phyloP scores from a whole-genome alignment of 2,888 invertebrate genomes.

The Chloroclystis v-ata region DNA sequence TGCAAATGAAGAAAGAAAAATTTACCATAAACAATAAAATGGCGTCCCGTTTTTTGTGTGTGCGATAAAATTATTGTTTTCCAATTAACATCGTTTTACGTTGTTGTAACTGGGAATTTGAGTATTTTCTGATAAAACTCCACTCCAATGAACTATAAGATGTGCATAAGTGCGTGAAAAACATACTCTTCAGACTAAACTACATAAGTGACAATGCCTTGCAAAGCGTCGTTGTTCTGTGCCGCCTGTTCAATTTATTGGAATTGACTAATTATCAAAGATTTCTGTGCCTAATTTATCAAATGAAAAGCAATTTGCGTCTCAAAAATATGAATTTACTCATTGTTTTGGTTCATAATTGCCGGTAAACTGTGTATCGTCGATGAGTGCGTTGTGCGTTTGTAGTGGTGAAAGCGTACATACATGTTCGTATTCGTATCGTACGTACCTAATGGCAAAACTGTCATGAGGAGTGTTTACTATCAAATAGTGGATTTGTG shows the following conservation, averaged over 20 bases:
- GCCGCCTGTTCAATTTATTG: constrained; percentile 65
- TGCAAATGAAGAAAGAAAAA: constrained; percentile 35
- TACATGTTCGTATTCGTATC: constrained; percentile 67
- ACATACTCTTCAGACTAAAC: constrained; percentile 36
- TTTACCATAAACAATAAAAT: constrained; percentile 75
- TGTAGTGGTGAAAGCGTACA: constrained; percentile 74
- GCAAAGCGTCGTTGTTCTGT: constrained; percentile 69
- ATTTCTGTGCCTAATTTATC: constrained; percentile 38
- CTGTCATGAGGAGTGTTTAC: constrained; percentile 76
- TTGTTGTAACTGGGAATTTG: constrained; percentile 33
- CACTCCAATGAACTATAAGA: constrained; percentile 36
- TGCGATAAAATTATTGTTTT: constrained; percentile 74
- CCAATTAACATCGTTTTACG: constrained; percentile 44
- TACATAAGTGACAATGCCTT: constrained; percentile 63
- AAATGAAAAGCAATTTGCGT: constrained; percentile 30
- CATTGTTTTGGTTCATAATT: constrained; percentile 32
- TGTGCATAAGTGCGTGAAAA: constrained; percentile 34
- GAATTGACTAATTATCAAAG: constrained; percentile 52
- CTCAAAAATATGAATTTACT: constrained; percentile 37
- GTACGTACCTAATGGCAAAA: constrained; percentile 54
- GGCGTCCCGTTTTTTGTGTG: constrained; percentile 77
- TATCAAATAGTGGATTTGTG: constrained; percentile 67
- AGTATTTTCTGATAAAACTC: constrained; percentile 29
- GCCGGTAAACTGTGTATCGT: constrained; percentile 55
- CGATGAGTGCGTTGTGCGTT: constrained; percentile 67